These are phyloP conservation scores for Myripristis jacobus DNA, from an alignment of 2,797 vertebrate species.

Conservation along the genomic window DNA sequence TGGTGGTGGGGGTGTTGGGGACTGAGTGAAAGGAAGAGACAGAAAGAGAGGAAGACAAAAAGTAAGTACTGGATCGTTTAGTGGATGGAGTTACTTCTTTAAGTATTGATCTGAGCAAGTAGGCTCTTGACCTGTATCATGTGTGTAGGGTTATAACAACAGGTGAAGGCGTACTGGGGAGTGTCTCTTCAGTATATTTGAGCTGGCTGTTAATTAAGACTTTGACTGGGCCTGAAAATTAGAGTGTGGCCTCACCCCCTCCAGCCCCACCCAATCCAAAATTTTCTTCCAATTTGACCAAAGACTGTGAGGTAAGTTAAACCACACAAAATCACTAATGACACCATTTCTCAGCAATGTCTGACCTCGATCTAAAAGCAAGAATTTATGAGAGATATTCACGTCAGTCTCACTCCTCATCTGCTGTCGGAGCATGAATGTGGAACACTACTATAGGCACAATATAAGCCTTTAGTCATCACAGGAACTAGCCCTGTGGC, in stretches of 20 bases:
- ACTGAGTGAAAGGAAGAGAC: constrained; percentile 44
- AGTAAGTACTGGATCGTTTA: constrained; percentile 68
- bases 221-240: constrained; percentile 56
- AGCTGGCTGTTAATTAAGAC: constrained; percentile 23
- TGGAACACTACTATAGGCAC: constrained; percentile 7
- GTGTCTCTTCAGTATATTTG: not conserved
- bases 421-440: not conserved
- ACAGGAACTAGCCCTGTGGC: not conserved
- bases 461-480: not conserved
- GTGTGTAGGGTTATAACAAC: constrained; percentile 22
- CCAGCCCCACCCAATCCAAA: constrained; percentile 10
- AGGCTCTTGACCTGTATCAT: constrained; percentile 56
- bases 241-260: constrained; percentile 31
- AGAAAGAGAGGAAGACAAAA: constrained; percentile 36
- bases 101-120: constrained; percentile 62
- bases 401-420: not conserved
- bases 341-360: constrained; percentile 20
- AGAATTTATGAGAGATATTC: constrained; percentile 1
- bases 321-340: constrained; percentile 33
- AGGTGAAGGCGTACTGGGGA: not conserved
- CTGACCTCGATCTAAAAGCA: constrained; percentile 34
- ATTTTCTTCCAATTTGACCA: constrained; percentile 40
- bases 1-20: constrained; percentile 62
- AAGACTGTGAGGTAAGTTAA: constrained; percentile 41
- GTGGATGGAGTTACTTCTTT: constrained; percentile 57